Conservation (phyloP, 64 coral and sea anemone genomes). For the Actinia equina region DNA sequence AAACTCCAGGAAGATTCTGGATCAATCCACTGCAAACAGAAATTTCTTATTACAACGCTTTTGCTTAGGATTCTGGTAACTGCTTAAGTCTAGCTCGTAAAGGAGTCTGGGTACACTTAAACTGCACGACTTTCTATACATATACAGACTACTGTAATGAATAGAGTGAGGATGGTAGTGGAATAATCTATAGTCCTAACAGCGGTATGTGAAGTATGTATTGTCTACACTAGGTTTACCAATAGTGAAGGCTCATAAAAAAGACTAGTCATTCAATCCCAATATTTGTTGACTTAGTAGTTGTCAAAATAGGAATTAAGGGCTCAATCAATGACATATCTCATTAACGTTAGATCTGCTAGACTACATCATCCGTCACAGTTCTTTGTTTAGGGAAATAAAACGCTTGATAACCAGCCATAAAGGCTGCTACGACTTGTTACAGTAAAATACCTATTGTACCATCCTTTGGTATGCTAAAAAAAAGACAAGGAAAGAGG, state of each 20-base stretch:
- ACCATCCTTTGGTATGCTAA: not conserved
- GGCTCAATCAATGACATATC: slow-evolving; percentile 1
- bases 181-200: not conserved
- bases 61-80: not conserved
- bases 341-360: not conserved
- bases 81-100: not conserved
- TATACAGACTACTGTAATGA: not conserved
- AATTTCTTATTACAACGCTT: too few species aligned
- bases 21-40: too few species aligned
- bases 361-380: not conserved
- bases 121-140: not conserved
- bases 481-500: not conserved
- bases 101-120: not conserved
- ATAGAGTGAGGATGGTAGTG: not conserved
- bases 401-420: not conserved
- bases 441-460: not conserved
- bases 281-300: slow-evolving; percentile 1
- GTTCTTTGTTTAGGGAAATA: not conserved
- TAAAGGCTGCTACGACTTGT: not conserved
- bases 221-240: not conserved
- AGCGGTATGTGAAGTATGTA: slow-evolving; percentile 3
- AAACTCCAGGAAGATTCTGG: too few species aligned
- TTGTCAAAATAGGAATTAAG: slow-evolving; percentile 13
- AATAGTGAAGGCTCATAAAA: not conserved
- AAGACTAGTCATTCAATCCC: slow-evolving; percentile 4